phyloP scores from a whole-genome alignment of 2,888 invertebrate genomes.

The Lymantria monacha region DNA sequence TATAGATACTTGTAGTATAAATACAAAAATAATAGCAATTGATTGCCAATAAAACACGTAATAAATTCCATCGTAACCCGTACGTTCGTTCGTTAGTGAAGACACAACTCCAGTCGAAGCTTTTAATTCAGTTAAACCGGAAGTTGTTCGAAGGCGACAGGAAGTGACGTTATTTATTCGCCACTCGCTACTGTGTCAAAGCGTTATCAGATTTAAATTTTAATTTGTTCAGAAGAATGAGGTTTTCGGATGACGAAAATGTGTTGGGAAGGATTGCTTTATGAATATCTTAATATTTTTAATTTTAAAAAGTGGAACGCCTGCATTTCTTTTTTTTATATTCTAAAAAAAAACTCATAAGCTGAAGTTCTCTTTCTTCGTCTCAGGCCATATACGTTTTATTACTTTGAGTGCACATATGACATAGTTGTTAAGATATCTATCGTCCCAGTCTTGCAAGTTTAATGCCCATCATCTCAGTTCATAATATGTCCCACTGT shows the following conservation, averaged over 20 bases:
- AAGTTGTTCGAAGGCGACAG: conserved; percentile 46
- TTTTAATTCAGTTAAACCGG: conserved; percentile 71
- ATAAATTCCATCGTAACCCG: conserved; percentile 28
- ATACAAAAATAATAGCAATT: neutral
- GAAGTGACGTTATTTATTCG: conserved; percentile 50
- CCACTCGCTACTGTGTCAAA: conserved; percentile 25
- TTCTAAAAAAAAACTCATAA: too few relatives aligned
- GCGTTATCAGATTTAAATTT: conserved; percentile 24
- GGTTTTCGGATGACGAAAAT: conserved; percentile 10
- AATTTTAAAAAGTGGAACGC: neutral
- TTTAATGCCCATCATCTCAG: too few relatives aligned
- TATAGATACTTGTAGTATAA: neutral
- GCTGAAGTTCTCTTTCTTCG: too few relatives aligned
- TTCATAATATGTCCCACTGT: too few relatives aligned
- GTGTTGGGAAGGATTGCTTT: conserved; percentile 2
- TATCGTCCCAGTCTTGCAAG: too few relatives aligned
- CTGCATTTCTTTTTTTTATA: neutral
- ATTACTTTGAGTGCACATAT: too few relatives aligned
- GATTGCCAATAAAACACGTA: conserved; percentile 28
- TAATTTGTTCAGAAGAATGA: conserved; percentile 19
- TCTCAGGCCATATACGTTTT: too few relatives aligned
- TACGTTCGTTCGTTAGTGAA: conserved; percentile 70
- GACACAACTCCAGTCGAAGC: conserved; percentile 60
- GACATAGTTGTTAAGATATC: too few relatives aligned
- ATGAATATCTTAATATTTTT: conserved; percentile 6